phyloP scores from a whole-genome alignment of 2,888 invertebrate genomes.

The Phengaris arion region DNA sequence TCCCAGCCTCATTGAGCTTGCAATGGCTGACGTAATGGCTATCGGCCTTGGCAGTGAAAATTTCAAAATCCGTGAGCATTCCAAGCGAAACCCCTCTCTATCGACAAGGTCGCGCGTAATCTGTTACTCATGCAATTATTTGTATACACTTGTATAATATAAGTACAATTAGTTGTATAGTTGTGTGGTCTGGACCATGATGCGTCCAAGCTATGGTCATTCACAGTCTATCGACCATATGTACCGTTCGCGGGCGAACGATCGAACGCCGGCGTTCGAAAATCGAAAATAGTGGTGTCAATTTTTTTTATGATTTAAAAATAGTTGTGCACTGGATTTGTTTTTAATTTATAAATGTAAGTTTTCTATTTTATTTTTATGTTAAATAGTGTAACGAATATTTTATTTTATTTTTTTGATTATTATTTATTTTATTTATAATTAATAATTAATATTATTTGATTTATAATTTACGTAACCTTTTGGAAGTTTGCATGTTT shows the following conservation, averaged over 20 bases:
- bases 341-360: slow-evolving; percentile 30
- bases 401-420: slow-evolving; percentile 8
- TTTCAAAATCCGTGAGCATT: neutral
- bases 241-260: slow-evolving; percentile 56
- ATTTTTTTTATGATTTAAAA: slow-evolving; percentile 32
- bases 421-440: too few species aligned
- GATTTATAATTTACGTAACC: neutral
- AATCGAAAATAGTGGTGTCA: slow-evolving; percentile 36
- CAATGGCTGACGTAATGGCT: neutral
- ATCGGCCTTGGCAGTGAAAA: slow-evolving; percentile 12
- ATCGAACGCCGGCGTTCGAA: slow-evolving; percentile 48
- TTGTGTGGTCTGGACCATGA: slow-evolving; percentile 29
- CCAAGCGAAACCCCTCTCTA: slow-evolving; percentile 8
- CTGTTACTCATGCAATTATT: neutral
- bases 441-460: too few species aligned
- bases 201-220: slow-evolving; percentile 56
- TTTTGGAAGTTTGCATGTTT: neutral
- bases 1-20: neutral
- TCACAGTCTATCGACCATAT: slow-evolving; percentile 60
- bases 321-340: slow-evolving; percentile 30
- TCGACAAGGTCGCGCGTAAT: slow-evolving; percentile 3
- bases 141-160: neutral
- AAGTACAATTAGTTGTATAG: neutral
- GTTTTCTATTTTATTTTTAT: slow-evolving; percentile 28
- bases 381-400: neutral